phyloP scores from a whole-genome alignment of 2,888 invertebrate species.

The Mythimna impura region DNA sequence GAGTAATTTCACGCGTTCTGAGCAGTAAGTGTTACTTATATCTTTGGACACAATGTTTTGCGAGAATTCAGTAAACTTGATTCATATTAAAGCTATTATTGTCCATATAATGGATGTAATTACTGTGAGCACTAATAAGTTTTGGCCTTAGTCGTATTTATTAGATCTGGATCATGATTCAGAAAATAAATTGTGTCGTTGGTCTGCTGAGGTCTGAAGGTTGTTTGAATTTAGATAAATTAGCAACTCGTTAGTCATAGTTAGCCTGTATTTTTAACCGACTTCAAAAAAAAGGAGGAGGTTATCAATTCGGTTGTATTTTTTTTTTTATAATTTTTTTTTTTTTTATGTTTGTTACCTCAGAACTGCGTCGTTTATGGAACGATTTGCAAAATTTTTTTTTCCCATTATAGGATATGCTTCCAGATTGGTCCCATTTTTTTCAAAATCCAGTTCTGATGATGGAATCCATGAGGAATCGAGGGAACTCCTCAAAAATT shows the following conservation, averaged over 20 bases:
- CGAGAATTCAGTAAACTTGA: conserved; percentile 35
- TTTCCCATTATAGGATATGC: no score
- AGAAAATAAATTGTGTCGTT: conserved; percentile 37
- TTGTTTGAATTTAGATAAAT: conserved; percentile 18
- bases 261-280: conserved; percentile 2
- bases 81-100: conserved; percentile 31
- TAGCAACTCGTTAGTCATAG: conserved; percentile 16
- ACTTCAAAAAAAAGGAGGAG: no score
- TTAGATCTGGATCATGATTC: conserved; percentile 8
- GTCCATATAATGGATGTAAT: conserved; percentile 23
- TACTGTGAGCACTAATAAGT: conserved; percentile 6
- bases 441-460: no score
- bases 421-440: no score
- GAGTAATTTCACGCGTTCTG: conserved; percentile 73
- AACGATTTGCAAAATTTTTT: no score
- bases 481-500: no score
- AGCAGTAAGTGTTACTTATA: conserved; percentile 50
- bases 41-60: conserved; percentile 21
- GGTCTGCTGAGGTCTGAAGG: conserved; percentile 16
- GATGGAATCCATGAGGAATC: no score
- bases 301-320: no score
- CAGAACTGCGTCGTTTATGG: no score
- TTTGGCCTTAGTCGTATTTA: conserved; percentile 2
- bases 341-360: no score
- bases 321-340: no score